Conservation (phyloP, 2,888 invertebrate species). For the Athrips mouffetella region DNA sequence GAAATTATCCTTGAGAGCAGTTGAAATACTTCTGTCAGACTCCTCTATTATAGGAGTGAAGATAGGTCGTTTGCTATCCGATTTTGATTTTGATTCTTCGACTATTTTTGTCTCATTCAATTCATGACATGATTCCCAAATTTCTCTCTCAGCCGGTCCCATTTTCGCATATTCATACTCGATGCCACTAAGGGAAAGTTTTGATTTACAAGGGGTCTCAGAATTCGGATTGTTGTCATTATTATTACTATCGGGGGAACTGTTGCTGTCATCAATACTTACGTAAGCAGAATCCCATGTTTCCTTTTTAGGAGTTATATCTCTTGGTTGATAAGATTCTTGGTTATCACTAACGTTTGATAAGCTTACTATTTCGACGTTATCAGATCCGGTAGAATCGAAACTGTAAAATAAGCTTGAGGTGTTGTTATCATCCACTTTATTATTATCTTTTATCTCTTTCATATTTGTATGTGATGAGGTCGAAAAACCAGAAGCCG, state of each 20-base stretch:
- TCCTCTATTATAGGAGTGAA: conserved; percentile 71
- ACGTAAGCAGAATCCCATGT: conserved; percentile 76
- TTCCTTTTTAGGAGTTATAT: conserved; percentile 59
- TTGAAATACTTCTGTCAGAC: conserved; percentile 54
- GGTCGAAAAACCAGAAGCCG: conserved; percentile 32
- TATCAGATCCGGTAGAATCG: conserved; percentile 46
- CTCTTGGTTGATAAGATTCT: conserved; percentile 35
- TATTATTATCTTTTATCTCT: conserved; percentile 19
- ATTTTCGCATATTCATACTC: conserved; percentile 50
- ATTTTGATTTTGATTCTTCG: conserved; percentile 45
- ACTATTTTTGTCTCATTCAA: conserved; percentile 38
- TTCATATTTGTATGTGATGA: conserved; percentile 32
- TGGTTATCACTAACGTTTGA: conserved; percentile 37
- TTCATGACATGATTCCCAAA: conserved; percentile 59
- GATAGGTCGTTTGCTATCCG: conserved; percentile 49
- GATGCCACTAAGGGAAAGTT: conserved; percentile 37
- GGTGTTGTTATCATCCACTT: conserved; percentile 15
- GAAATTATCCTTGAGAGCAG: conserved; percentile 43
- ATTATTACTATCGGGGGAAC: conserved; percentile 63
- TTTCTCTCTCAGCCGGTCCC: conserved; percentile 70
- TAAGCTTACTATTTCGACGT: conserved; percentile 38
- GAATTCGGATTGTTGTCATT: conserved; percentile 46
- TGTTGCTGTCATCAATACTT: conserved; percentile 72
- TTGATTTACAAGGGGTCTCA: conserved; percentile 46
- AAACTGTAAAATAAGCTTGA: conserved; percentile 50